Evolutionary conservation across 2,113 vertebrate species (phyloP), one percentile per base, ranked within the genome.

Genomic region (Sciurus niger): DNA sequence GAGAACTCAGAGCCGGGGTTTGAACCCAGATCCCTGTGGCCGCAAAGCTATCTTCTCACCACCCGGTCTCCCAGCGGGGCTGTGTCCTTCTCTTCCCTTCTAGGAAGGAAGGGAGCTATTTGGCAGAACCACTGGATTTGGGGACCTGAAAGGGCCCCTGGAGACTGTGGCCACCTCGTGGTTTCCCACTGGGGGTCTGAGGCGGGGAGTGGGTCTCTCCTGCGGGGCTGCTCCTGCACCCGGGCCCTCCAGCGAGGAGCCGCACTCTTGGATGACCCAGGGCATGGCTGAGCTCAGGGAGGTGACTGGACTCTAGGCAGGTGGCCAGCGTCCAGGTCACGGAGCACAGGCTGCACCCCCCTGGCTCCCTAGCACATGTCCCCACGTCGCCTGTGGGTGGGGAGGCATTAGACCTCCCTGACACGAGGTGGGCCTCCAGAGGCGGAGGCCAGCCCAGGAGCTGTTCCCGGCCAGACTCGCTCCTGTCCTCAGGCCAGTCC

Each of bases 171-270:
- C 70, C 0, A 9, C n/a, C 4, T 1, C 2, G 4, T 20, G 84
- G 22, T 30, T 55, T 68, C 28, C 25, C 43, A 18, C 51, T 20
- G 30, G 67, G 68, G 58, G n/a, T 20, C 74, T 55, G 83, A n/a
- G 80, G 48, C 30, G 3, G 8, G 8, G 18, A 76, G 65, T 16
- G 24, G 10, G 17, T 51, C 60, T 17, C 14, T 14, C 37, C 73
- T 2, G 20, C 25, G 70, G 58, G 68, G 20, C 13, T 4, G 17
- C 76, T 60, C 30, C 43, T 53, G 32, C 1, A 14, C 18, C 14
- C 25, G 13, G 25, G 51, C 4, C 4, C 12, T 46, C 28, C 43
- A 22, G 40, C 25, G 4, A 2, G 3, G 30, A 0, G 1, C 40
- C 32, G 3, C 25, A 8, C 40, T 28, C 8, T 13, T 6, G 17